Evolutionary conservation across 2,113 vertebrate genomes (phyloP), one percentile per base, ranked within the genome.

Genomic region (Paraplagusia blochii): DNA sequence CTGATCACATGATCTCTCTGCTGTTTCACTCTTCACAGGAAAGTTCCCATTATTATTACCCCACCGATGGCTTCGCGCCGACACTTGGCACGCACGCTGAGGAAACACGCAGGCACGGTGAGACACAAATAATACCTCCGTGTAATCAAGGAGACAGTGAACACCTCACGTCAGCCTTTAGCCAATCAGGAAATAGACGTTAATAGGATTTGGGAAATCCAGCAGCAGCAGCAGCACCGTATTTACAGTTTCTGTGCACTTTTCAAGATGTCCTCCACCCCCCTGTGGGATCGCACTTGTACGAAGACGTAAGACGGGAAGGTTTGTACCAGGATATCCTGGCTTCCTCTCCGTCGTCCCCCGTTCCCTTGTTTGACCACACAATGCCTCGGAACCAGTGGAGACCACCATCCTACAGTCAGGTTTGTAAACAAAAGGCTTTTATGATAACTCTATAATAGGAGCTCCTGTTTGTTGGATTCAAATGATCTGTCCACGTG

Each of bases 41-140:
- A 60, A 59, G 77, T 46, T 50, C 63, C 55, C 79, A 84, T 64
- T 86, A 88, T 81, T 88, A 90, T 71, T 87, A 90, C 69, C 88
- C 89, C 16, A 77, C 63, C 3, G 51, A 69, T 35, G 80, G 79
- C 56, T 88, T 82, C 66, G 67, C 34, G 16, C 76, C 83, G 1
- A 66, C 80, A 33, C 78, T 91, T 39, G 74, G 74, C 47, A 51
- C 85, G 15, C 77, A 77, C 39, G 67, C 78, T 11, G 91, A 91
- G 79, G 82, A 79, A 69, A 60, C 52, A 2, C 60, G 67, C 38
- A 58, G 61, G 39, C 53, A 48, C 0, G 83, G 87, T 86, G 66
- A 86, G 70, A 75, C 36, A 0, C 15, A 58, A 54, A 63, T 18
- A 44, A 29, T 12, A 43, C 40, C 12, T 50, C 15, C 1, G 44